Evolutionary conservation across 1,140 invertebrate genomes (phyloP).

Genomic region (Phocides pigmalion): DNA sequence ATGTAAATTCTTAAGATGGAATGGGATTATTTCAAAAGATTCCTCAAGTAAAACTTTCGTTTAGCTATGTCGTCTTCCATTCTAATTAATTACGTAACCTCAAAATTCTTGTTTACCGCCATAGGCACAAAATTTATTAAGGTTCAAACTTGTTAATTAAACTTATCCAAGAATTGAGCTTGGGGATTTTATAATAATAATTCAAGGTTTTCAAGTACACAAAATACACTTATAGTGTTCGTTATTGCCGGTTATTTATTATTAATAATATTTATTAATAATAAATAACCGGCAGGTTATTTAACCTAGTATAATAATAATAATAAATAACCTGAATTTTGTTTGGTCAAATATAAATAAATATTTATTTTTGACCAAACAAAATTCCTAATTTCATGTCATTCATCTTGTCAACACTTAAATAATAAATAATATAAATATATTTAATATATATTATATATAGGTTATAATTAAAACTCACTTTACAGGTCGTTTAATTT

Average conservation of each 20-base stretch:
- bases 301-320: no score
- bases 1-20: no score
- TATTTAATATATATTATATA: background rate
- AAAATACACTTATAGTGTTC: background rate
- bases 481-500: background rate
- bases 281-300: no score
- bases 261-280: no score
- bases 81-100: constrained; percentile 6
- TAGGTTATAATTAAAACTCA: background rate
- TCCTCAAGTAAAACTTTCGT: background rate
- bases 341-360: no score
- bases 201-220: background rate
- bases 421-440: background rate
- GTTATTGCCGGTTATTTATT: background rate
- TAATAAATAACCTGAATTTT: no score
- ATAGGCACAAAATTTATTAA: constrained; percentile 8
- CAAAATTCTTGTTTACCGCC: constrained; percentile 16
- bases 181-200: background rate
- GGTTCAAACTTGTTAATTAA: constrained; percentile 5
- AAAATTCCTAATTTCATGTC: background rate
- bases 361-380: background rate
- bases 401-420: background rate
- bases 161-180: background rate
- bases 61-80: background rate
- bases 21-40: background rate